phyloP scores from a whole-genome alignment of 2,888 invertebrate genomes.

The Cataglyphis livida region DNA sequence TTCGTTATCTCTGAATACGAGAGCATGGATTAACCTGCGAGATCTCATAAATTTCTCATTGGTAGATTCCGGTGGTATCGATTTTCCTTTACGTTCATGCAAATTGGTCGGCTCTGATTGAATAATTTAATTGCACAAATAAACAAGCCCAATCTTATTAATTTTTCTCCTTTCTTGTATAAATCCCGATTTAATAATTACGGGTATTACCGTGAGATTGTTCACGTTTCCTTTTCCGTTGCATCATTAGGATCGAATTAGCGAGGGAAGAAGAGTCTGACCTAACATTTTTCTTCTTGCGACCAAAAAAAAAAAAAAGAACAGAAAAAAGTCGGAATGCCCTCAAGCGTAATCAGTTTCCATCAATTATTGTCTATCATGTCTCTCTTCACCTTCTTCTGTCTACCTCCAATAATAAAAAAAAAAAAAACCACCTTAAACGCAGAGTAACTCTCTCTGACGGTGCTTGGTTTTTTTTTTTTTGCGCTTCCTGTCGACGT shows the following conservation, averaged over 20 bases:
- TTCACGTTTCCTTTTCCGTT: not conserved
- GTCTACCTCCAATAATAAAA: conserved; percentile 3
- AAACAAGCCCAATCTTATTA: not conserved
- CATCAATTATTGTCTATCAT: conserved; percentile 56
- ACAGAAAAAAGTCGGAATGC: conserved; percentile 24
- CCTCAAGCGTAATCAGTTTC: conserved; percentile 38
- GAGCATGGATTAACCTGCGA: conserved; percentile 26
- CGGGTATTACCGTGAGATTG: not conserved
- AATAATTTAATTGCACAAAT: conserved; percentile 13
- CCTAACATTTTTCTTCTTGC: not conserved
- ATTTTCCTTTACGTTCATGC: not conserved
- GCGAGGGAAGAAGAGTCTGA: conserved; percentile 1
- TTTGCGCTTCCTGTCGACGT: conserved; percentile 19
- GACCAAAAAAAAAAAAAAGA: not conserved
- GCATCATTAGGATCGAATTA: conserved; percentile 21
- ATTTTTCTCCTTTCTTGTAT: not conserved
- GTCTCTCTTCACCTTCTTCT: not conserved
- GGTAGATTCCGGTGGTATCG: not conserved
- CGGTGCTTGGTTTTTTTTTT: not conserved
- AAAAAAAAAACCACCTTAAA: conserved; percentile 20
- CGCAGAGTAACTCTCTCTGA: conserved; percentile 13
- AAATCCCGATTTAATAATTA: not conserved
- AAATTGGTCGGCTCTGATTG: not conserved
- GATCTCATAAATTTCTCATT: conserved; percentile 10
- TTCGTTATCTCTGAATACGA: conserved; percentile 4